Evolutionary conservation across 2,113 vertebrate species (phyloP).

Genomic region (Mastomys natalensis): DNA sequence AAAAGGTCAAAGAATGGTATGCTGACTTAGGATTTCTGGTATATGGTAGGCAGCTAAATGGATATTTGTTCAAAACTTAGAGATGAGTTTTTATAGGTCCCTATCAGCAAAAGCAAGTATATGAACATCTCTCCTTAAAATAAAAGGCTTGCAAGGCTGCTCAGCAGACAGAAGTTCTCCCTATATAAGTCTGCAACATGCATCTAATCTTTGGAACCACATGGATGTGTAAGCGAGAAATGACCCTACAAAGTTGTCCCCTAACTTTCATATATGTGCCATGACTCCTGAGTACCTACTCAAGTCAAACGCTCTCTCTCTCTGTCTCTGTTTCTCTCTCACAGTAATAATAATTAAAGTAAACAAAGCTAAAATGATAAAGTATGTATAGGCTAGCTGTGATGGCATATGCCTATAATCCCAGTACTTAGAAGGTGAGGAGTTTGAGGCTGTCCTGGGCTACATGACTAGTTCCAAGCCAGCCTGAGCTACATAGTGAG

Average conservation of each 20-base stretch:
- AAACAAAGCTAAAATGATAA: not conserved
- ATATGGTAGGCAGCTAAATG: not conserved
- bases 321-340: no score
- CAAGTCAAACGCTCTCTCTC: not conserved
- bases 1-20: not conserved
- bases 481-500: not conserved
- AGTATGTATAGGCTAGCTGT: not conserved
- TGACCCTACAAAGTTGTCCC: not conserved
- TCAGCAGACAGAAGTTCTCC: not conserved
- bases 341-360: not conserved
- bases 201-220: not conserved
- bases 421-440: not conserved
- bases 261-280: not conserved
- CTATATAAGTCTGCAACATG: not conserved
- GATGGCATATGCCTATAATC: no score
- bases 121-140: not conserved
- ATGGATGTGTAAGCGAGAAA: not conserved
- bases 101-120: not conserved
- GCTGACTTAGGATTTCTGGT: not conserved
- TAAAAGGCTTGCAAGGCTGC: not conserved
- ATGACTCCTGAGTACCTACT: not conserved
- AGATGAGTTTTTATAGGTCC: not conserved
- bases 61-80: slow-evolving; percentile 44
- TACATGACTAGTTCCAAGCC: not conserved
- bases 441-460: not conserved